phyloP scores from a whole-genome alignment of 2,797 vertebrate genomes.

The Tapirus indicus region DNA sequence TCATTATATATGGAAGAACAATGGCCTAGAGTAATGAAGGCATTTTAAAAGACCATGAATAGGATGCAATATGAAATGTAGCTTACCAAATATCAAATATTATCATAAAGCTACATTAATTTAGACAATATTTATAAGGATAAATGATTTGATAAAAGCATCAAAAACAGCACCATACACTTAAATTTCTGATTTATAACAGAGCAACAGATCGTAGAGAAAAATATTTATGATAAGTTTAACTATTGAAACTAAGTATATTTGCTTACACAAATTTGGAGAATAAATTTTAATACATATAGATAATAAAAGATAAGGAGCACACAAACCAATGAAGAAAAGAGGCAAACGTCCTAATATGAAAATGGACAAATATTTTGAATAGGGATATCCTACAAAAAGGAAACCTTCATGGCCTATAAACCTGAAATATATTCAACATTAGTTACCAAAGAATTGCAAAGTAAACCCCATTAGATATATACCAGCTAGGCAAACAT shows the following conservation, averaged over 20 bases:
- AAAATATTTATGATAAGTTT: background rate
- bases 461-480: background rate
- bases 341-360: background rate
- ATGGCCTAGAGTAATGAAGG: background rate
- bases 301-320: background rate
- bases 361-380: background rate
- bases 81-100: background rate
- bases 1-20: background rate
- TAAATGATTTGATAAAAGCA: background rate
- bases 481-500: background rate
- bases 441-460: background rate
- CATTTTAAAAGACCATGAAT: background rate
- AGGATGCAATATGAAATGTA: background rate
- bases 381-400: background rate
- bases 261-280: background rate
- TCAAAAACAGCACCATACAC: background rate
- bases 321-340: background rate
- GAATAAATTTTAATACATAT: background rate
- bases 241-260: background rate
- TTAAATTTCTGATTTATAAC: background rate
- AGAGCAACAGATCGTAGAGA: background rate
- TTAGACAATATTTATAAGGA: background rate
- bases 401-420: background rate
- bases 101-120: background rate
- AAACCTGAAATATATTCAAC: background rate